A percentile compares a stretch with the other conserved stretches of the same genome.
Evolutionary conservation across 2,113 vertebrate genomes (phyloP).

Genomic region (Arenaria interpres): DNA sequence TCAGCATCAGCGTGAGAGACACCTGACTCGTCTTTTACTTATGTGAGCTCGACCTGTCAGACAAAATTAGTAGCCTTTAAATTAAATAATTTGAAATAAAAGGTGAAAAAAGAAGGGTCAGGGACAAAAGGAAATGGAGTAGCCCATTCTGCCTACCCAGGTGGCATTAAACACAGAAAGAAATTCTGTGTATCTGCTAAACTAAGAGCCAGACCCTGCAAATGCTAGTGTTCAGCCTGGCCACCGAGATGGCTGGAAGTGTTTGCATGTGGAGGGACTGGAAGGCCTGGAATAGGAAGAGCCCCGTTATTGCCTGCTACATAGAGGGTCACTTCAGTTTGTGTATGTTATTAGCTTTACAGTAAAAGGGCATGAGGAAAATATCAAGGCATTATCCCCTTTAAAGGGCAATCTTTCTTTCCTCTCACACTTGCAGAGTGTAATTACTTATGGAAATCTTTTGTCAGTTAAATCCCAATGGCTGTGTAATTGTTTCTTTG

Average conservation of each 20-base stretch:
- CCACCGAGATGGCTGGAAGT: not conserved
- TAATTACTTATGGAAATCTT: conserved; percentile 45
- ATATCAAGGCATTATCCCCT: conserved; percentile 16
- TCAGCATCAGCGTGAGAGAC: not conserved
- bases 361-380: not conserved
- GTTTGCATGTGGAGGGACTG: not conserved
- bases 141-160: not conserved
- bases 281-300: not conserved
- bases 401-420: conserved; percentile 19
- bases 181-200: not conserved
- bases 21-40: not conserved
- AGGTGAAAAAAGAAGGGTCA: not conserved
- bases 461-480: conserved; percentile 37
- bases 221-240: not conserved
- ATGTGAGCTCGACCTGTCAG: not conserved
- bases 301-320: not conserved
- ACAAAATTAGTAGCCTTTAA: not conserved
- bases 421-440: not conserved
- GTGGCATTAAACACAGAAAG: not conserved
- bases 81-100: not conserved
- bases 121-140: not conserved
- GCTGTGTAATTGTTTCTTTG: conserved; percentile 59
- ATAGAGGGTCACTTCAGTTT: not conserved
- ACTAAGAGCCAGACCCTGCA: not conserved
- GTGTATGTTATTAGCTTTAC: not conserved